Evolutionary conservation across 2,113 vertebrate species (phyloP).

Genomic region (Scomber scombrus): DNA sequence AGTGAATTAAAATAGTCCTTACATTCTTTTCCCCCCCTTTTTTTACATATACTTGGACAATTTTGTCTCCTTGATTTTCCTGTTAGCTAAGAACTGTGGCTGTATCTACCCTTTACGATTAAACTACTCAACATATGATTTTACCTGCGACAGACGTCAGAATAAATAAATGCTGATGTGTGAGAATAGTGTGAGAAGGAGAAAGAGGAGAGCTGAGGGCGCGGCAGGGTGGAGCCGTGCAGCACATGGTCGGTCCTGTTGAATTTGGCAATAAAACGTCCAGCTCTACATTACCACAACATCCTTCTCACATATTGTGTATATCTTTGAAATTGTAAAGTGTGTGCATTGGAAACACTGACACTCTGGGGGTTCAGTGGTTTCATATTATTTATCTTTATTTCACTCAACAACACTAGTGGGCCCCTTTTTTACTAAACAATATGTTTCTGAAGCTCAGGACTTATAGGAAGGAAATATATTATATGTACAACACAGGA

Average conservation of each 20-base stretch:
- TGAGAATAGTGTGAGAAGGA: background rate
- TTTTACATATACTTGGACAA: too few species aligned
- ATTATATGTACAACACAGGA: slow-evolving; percentile 14
- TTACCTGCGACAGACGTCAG: background rate
- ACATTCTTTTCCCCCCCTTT: too few species aligned
- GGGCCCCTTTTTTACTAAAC: slow-evolving; percentile 4
- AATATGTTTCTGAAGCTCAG: slow-evolving; percentile 7
- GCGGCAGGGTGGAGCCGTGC: slow-evolving; percentile 36
- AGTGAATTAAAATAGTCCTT: too few species aligned
- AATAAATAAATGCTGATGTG: background rate
- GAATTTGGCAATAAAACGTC: slow-evolving; percentile 32
- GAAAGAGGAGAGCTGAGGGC: background rate
- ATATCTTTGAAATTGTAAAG: slow-evolving; percentile 3
- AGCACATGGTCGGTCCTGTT: slow-evolving; percentile 8
- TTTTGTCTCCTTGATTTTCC: too few species aligned
- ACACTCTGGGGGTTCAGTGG: background rate
- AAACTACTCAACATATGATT: too few species aligned
- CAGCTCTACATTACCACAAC: slow-evolving; percentile 9
- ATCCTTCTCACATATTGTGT: slow-evolving; percentile 17
- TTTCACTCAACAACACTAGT: slow-evolving; percentile 20
- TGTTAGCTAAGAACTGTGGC: too few species aligned
- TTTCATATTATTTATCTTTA: slow-evolving; percentile 31
- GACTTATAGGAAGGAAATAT: slow-evolving; percentile 16
- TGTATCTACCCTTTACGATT: too few species aligned
- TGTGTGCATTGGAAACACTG: background rate